Percentiles rank a stretch among this genome's conserved stretches.
Evolutionary conservation across 2,113 vertebrate genomes (phyloP).

Genomic region (Pteruthius melanotis): DNA sequence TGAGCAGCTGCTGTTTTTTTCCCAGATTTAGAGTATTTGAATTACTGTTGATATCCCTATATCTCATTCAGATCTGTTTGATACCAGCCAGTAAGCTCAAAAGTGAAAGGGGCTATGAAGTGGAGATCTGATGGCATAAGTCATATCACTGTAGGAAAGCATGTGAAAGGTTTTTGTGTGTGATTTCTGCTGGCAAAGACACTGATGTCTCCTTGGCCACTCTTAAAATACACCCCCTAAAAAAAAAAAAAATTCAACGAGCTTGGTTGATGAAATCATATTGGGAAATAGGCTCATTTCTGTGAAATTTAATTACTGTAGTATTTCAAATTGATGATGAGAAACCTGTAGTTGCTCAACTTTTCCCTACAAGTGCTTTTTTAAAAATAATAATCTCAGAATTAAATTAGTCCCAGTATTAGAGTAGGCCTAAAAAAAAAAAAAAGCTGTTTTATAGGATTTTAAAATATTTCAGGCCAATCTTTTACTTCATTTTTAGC

Average conservation of each 20-base stretch:
- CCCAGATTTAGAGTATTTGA: not conserved
- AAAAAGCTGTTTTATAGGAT: not conserved
- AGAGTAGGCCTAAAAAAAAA: not conserved
- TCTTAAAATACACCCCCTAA: not conserved
- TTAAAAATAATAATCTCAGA: not conserved
- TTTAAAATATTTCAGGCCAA: not conserved
- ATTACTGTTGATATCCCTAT: not conserved
- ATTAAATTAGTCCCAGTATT: not conserved
- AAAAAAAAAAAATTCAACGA: not conserved
- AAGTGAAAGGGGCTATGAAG: not conserved
- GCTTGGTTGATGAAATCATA: not conserved
- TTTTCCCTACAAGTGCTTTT: not conserved
- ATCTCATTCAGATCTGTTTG: not conserved
- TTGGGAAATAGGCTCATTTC: not conserved
- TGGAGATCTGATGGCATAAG: not conserved
- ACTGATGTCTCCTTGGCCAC: not conserved
- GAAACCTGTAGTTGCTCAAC: not conserved
- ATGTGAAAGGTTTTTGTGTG: not conserved
- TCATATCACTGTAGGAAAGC: not conserved
- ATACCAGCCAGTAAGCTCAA: not conserved
- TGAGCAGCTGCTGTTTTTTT: not conserved
- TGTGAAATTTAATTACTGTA: not conserved
- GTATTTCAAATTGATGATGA: not conserved
- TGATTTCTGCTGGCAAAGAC: not conserved
- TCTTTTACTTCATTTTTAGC: not conserved